These are phyloP conservation scores for Drosophila kanapiae DNA, from an alignment of 1,140 invertebrate genomes.

Conservation along the genomic window DNA sequence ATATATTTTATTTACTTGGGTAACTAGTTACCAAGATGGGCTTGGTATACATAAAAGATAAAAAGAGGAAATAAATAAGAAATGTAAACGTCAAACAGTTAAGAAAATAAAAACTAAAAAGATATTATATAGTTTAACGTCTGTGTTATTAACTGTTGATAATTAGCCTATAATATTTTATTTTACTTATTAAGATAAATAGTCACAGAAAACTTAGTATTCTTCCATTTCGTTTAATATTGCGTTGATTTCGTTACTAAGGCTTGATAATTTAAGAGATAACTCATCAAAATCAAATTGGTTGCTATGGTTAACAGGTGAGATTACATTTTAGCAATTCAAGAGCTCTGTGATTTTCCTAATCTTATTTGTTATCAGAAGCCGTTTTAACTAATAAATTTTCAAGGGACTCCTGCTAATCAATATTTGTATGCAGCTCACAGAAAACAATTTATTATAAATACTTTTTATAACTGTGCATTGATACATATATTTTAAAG, in stretches of 20 bases:
- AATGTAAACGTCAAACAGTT: no score
- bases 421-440: not conserved
- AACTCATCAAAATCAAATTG: not conserved
- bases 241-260: not conserved
- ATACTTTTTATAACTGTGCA: no score
- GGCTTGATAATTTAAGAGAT: not conserved
- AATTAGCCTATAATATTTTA: no score
- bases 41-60: no score
- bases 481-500: not conserved
- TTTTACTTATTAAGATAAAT: no score
- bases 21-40: slow-evolving; percentile 6
- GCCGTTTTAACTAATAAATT: not conserved
- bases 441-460: not conserved
- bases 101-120: no score
- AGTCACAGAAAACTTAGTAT: not conserved
- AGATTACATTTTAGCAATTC: not conserved
- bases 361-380: not conserved
- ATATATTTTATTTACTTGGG: not conserved
- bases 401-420: not conserved
- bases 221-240: not conserved
- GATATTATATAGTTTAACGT: no score
- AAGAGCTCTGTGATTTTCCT: not conserved
- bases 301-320: not conserved
- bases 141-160: no score
- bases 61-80: no score